Conservation (phyloP, 1,140 invertebrate genomes). For the Drosophila serrata region DNA sequence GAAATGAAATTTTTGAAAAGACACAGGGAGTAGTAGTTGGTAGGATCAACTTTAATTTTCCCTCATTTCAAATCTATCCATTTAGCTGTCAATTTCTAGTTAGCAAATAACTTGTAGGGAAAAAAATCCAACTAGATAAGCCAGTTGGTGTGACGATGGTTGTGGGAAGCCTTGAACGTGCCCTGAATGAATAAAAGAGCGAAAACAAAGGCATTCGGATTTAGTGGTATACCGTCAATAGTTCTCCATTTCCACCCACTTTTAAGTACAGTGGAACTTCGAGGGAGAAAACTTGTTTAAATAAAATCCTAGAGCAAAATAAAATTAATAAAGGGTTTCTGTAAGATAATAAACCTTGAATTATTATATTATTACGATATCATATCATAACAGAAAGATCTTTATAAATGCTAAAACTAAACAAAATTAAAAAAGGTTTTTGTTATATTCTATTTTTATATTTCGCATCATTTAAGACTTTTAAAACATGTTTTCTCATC, state of each 20-base stretch:
- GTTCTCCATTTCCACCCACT: constrained; percentile 1
- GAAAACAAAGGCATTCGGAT: constrained; percentile 61
- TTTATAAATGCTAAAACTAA: no score
- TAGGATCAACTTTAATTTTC: background rate
- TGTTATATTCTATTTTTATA: no score
- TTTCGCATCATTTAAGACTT: no score
- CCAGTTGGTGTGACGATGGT: background rate
- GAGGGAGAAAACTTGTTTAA: background rate
- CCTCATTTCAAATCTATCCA: constrained; percentile 8
- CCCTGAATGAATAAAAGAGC: constrained; percentile 22
- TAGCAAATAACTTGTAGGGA: constrained; percentile 48
- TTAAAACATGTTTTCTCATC: background rate
- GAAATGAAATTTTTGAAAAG: constrained; percentile 22
- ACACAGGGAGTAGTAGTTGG: background rate
- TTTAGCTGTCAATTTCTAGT: constrained; percentile 72
- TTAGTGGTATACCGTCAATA: constrained; percentile 14
- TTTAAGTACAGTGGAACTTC: constrained; percentile 5
- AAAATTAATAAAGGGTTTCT: no score
- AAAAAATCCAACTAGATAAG: constrained; percentile 48
- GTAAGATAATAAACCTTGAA: no score
- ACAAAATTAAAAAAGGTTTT: no score
- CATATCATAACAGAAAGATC: no score
- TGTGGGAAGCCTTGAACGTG: constrained; percentile 49
- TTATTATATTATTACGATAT: no score
- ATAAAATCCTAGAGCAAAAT: no score